Percentiles rank a stretch among this genome's conserved stretches.
These are phyloP conservation scores for Odontomyia ornata DNA, from an alignment of 2,888 invertebrate genomes.

Conservation along the genomic window DNA sequence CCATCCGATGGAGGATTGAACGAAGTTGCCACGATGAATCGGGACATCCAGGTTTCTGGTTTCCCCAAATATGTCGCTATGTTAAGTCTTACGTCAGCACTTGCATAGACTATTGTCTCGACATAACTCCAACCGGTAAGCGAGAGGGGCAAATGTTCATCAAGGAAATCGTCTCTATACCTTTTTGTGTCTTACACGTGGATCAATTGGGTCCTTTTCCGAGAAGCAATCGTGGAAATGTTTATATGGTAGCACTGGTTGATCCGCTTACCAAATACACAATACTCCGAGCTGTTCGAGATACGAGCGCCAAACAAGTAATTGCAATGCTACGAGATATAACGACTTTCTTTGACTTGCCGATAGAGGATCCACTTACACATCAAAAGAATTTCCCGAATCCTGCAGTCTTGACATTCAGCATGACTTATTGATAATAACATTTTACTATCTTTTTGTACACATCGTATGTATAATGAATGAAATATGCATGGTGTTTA, in stretches of 20 bases:
- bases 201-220: not conserved
- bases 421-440: no score
- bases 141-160: no score
- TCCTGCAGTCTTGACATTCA: no score
- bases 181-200: no score
- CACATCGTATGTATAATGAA: no score
- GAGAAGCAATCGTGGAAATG: not conserved
- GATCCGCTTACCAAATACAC: not conserved
- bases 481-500: no score
- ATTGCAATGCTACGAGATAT: not conserved
- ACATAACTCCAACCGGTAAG: no score
- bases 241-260: no score
- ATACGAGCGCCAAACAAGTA: not conserved
- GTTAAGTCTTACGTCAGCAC: no score
- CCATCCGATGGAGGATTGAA: not conserved
- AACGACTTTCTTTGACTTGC: not conserved
- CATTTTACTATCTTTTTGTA: no score
- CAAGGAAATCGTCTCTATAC: no score
- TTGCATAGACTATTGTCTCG: no score
- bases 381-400: not conserved
- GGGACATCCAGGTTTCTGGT: not conserved
- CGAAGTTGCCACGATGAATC: not conserved
- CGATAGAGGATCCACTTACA: not conserved
- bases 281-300: not conserved
- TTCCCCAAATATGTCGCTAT: not conserved